Evolutionary conservation across 2,888 invertebrate genomes (phyloP), one percentile per base, ranked within the genome.

Genomic region (Adelphocoris suturalis): DNA sequence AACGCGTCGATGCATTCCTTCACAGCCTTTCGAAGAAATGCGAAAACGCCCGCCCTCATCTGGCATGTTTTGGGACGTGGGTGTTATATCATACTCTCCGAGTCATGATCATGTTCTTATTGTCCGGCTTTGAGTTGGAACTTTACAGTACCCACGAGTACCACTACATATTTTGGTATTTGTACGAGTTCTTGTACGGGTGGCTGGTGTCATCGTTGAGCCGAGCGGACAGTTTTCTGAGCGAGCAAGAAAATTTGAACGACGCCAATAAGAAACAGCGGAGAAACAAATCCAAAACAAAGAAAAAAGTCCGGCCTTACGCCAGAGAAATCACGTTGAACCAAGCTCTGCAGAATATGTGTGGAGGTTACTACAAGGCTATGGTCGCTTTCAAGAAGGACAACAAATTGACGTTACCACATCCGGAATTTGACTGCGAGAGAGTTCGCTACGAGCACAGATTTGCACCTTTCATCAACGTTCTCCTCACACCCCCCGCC

Each of bases 311-410:
- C 91, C 94, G 96, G 82, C 97, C 97, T 0, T 97, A 97, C 92
- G 96, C 96, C 47, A 94, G 96, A 91, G 98, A 99, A 93, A 97
- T 97, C 78, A 95, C 97, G n/a, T 95, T 97, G 93, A 97, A 97
- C 92, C 98, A 99, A 93, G 98, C 98, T 0, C 95, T 98, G 94
- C 98, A 98, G 93, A 97, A 97, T 93, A 96, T 99, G 95, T 98
- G 98, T 93, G 99, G 98, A 0, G 99, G 98, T 9, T 98, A 97
- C 93, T 98, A 97, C 93, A 98, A 98, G 95, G 98, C 98, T n/a
- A 94, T 98, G 92, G 96, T 97, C 88, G 99, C 97, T 0, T 96
- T 99, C 93, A 96, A 97, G 92, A 95, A 97, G 93, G 98, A 98
- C 93, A 97, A 97, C 89, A 98, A 98, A 93, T 95, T 99, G 92